Conservation (phyloP, 2,888 invertebrate genomes). For the Muscina levida region DNA sequence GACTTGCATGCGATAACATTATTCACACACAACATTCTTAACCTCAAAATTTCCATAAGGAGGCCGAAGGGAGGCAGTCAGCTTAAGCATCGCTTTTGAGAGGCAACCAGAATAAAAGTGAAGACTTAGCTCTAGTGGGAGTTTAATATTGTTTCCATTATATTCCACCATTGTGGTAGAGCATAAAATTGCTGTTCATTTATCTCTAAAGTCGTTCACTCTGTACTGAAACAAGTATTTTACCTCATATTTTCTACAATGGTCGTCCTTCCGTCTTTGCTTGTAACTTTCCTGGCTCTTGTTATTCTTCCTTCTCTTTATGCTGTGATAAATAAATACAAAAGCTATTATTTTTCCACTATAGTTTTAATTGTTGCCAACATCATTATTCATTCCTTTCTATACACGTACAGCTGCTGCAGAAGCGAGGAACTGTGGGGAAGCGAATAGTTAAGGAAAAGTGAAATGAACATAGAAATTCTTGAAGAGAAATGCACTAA, state of each 20-base stretch:
- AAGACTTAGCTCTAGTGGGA: too few species aligned
- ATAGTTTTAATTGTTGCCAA: constrained; percentile 57
- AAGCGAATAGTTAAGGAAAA: neutral
- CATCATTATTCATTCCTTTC: constrained; percentile 55
- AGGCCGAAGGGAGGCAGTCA: neutral
- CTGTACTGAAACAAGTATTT: constrained; percentile 2
- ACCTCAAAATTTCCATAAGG: neutral
- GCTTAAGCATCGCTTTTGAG: neutral
- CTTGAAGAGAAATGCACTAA: neutral
- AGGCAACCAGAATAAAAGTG: too few species aligned
- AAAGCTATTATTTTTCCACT: constrained; percentile 45
- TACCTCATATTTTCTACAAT: constrained; percentile 4
- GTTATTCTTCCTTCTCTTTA: constrained; percentile 32
- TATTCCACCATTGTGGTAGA: constrained; percentile 31
- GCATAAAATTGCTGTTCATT: constrained; percentile 50
- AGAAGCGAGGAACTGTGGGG: neutral
- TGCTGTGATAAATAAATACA: constrained; percentile 48
- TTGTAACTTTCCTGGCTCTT: neutral
- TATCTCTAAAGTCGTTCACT: constrained; percentile 32
- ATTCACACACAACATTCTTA: too few species aligned
- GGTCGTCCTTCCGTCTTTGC: neutral
- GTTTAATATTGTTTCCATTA: constrained; percentile 18
- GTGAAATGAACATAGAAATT: constrained; percentile 15
- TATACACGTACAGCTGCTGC: neutral
- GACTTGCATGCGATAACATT: neutral